These are phyloP conservation scores for Pseudorhombus dupliciocellatus DNA, from an alignment of 2,113 vertebrate genomes.

Conservation along the genomic window DNA sequence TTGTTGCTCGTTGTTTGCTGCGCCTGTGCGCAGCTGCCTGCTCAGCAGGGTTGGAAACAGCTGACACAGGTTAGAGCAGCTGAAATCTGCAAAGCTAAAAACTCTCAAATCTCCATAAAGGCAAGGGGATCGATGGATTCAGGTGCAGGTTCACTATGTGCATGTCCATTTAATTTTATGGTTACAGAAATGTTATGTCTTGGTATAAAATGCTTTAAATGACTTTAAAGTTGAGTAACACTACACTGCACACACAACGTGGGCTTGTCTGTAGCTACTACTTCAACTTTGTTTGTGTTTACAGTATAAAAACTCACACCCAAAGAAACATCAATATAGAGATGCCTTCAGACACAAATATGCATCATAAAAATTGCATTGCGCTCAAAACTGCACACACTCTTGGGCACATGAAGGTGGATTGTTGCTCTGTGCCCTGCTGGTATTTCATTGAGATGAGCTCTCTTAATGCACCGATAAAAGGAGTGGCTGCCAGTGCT, in stretches of 20 bases:
- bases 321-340: neutral
- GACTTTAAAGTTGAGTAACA: too few relatives aligned
- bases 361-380: neutral
- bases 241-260: neutral
- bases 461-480: neutral
- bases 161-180: neutral
- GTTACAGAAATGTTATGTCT: neutral
- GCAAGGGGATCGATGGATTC: neutral
- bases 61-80: neutral
- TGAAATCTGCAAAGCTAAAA: neutral
- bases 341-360: neutral
- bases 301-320: neutral
- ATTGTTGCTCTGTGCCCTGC: slow-evolving; percentile 38
- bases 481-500: slow-evolving; percentile 6
- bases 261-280: too few relatives aligned
- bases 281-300: slow-evolving; percentile 25
- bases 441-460: slow-evolving; percentile 48
- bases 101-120: neutral
- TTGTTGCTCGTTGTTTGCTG: neutral
- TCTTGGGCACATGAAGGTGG: slow-evolving; percentile 4
- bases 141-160: neutral
- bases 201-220: too few relatives aligned
- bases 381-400: neutral
- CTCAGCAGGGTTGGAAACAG: neutral
- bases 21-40: neutral